These are phyloP conservation scores for Drosophila ananassae DNA, from an alignment of 1,140 invertebrate genomes.

Conservation along the genomic window DNA sequence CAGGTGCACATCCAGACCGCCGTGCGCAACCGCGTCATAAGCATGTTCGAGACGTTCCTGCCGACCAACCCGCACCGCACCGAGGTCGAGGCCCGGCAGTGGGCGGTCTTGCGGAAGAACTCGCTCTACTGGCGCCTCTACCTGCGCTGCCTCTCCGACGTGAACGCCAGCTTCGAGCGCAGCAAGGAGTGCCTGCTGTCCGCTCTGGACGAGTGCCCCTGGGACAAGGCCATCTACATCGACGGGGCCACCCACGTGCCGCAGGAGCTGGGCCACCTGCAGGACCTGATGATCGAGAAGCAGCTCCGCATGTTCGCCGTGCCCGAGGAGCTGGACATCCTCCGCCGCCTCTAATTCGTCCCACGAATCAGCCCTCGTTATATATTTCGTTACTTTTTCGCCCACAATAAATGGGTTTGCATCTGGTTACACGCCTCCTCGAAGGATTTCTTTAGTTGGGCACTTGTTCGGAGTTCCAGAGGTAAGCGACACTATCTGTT, in stretches of 20 bases:
- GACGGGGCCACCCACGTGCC: constrained; percentile 85
- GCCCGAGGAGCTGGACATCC: constrained; percentile 88
- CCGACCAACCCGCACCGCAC: constrained; percentile 51
- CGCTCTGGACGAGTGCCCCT: constrained; percentile 88
- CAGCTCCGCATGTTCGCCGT: constrained; percentile 88
- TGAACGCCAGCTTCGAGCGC: constrained; percentile 55
- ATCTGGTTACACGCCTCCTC: not conserved
- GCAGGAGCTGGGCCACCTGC: constrained; percentile 86
- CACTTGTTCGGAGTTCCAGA: not conserved
- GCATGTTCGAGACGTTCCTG: constrained; percentile 67
- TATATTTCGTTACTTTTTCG: not conserved
- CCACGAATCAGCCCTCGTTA: not conserved
- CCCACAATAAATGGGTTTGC: not conserved
- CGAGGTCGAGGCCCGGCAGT: constrained; percentile 37
- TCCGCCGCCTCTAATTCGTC: constrained; percentile 77
- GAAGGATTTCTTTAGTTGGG: not conserved
- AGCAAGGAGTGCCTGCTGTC: constrained; percentile 85
- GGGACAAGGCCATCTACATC: constrained; percentile 87
- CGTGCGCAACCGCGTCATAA: constrained; percentile 69
- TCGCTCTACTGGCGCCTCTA: constrained; percentile 82
- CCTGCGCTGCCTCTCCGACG: constrained; percentile 60
- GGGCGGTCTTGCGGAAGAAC: constrained; percentile 53
- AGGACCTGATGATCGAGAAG: constrained; percentile 89
- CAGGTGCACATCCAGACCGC: constrained; percentile 15
- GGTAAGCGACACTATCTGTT: not conserved